Conservation (phyloP, 2,888 invertebrate genomes). For the Archips crataeganus region DNA sequence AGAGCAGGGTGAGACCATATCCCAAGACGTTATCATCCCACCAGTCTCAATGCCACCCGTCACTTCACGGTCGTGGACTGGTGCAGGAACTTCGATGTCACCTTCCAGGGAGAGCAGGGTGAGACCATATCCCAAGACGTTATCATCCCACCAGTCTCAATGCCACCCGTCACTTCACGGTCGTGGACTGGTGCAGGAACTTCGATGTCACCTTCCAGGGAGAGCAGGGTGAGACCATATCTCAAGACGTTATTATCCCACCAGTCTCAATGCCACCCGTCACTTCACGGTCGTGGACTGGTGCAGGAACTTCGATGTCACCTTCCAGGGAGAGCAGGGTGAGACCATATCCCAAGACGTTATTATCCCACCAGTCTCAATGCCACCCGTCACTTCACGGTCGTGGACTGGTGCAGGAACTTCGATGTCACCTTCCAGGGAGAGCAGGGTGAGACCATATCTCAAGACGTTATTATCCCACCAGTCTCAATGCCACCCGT, state of each 20-base stretch:
- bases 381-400: constrained; percentile 93
- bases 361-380: constrained; percentile 92
- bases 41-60: too few relatives aligned
- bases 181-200: constrained; percentile 97
- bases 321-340: constrained; percentile 98
- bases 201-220: constrained; percentile 97
- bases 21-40: too few relatives aligned
- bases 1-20: too few relatives aligned
- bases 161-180: constrained; percentile 93
- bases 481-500: constrained; percentile 94
- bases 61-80: too few relatives aligned
- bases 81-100: too few relatives aligned
- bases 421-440: constrained; percentile 97
- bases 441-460: constrained; percentile 90
- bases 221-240: constrained; percentile 90
- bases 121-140: too few relatives aligned
- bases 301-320: constrained; percentile 97
- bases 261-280: constrained; percentile 94
- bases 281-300: constrained; percentile 95
- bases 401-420: constrained; percentile 97
- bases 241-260: constrained; percentile 58
- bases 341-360: neutral
- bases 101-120: too few relatives aligned
- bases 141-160: constrained; percentile 88
- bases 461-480: constrained; percentile 58